These are phyloP conservation scores for Eleginops maclovinus DNA, from an alignment of 2,113 vertebrate genomes.

Conservation along the genomic window DNA sequence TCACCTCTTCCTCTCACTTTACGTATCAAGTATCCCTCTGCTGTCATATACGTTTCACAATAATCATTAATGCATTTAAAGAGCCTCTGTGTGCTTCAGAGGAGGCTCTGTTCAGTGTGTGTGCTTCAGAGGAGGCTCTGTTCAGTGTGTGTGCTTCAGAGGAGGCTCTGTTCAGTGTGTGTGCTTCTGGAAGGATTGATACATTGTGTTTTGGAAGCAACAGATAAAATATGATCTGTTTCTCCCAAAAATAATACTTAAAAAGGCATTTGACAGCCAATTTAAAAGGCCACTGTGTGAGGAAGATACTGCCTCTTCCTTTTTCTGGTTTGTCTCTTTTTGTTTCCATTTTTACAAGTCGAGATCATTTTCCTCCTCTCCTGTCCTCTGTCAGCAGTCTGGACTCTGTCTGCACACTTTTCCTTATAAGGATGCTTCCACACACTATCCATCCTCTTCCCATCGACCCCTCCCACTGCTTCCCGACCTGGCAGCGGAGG, in stretches of 20 bases:
- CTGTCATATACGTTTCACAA: no score
- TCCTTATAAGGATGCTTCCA: constrained; percentile 66
- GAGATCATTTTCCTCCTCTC: constrained; percentile 16
- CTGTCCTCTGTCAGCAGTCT: constrained; percentile 66
- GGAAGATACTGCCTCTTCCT: constrained; percentile 3
- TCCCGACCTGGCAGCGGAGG: constrained; percentile 75
- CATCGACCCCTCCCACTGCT: constrained; percentile 24
- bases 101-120: background rate
- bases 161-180: background rate
- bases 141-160: background rate
- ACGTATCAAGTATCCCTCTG: no score
- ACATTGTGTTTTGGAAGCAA: no score
- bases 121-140: background rate
- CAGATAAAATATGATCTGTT: background rate
- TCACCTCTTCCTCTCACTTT: background rate
- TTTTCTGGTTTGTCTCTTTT: constrained; percentile 11
- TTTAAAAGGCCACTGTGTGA: background rate
- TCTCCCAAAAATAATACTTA: background rate
- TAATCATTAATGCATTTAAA: no score
- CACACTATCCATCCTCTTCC: constrained; percentile 34
- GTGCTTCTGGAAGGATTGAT: no score
- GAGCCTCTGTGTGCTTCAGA: no score
- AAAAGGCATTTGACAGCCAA: background rate
- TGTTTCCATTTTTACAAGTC: constrained; percentile 34
- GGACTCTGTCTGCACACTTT: constrained; percentile 48